Evolutionary conservation across 2,888 invertebrate genomes (phyloP).

Genomic region (Sarcophaga carnaria): DNA sequence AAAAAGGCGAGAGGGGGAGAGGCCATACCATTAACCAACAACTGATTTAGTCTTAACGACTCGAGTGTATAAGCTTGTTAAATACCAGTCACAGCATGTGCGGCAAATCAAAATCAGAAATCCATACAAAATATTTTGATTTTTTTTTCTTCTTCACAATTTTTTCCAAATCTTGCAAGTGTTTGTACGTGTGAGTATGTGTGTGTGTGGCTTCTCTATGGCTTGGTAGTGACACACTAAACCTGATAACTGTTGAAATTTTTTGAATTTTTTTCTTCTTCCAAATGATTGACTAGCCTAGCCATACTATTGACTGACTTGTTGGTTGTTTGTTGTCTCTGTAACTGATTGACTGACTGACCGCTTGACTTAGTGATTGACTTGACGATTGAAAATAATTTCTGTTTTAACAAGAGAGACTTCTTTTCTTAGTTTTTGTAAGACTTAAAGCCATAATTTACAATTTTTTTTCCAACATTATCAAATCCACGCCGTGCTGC

Average conservation of each 20-base stretch:
- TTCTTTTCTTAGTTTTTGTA: background rate
- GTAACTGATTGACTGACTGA: slow-evolving; percentile 29
- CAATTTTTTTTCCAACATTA: background rate
- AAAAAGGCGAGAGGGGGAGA: too few relatives aligned
- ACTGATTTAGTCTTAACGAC: slow-evolving; percentile 25
- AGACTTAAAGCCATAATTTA: background rate
- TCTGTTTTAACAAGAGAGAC: background rate
- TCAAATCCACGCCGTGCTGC: background rate
- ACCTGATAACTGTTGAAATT: slow-evolving; percentile 23
- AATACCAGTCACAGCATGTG: background rate
- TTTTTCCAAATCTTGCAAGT: background rate
- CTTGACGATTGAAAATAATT: background rate
- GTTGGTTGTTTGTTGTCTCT: background rate
- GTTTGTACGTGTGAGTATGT: background rate
- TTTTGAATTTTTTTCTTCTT: background rate
- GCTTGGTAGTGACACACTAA: slow-evolving; percentile 46
- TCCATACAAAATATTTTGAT: background rate
- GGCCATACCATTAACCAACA: too few relatives aligned
- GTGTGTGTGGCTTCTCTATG: background rate
- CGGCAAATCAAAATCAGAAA: slow-evolving; percentile 6
- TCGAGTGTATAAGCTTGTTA: background rate
- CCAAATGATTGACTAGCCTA: background rate
- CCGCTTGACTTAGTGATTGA: slow-evolving; percentile 10
- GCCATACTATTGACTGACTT: slow-evolving; percentile 31
- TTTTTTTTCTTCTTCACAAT: background rate